Base-by-base conservation (phyloP, 53 echinoderm and acorn worm species). In the Temnopleurus reevesii region DNA sequence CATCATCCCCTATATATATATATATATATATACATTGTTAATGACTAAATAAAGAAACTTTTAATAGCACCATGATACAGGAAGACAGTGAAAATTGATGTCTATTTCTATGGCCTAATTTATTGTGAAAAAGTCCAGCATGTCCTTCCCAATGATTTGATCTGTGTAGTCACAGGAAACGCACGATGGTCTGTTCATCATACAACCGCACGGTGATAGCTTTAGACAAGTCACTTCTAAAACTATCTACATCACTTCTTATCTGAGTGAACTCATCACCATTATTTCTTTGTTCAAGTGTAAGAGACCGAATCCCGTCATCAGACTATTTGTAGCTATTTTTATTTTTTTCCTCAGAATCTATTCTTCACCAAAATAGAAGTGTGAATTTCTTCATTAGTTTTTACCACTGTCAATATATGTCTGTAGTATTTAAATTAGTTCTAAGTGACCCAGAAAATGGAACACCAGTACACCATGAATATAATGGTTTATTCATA, bases 201-300 rank as follows among this genome's bases (percentile, higher is more conserved):
- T 2, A 63, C 34, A 34, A 63, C 3, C 63, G 34, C 15, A 58
- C 15, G 30, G 0, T 63, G 63, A 63, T 63, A 33, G 18, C 15
- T 63, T 17, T 63, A 31, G 63, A 63, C 63, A 63, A 61, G 63
- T 63, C 33, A 33, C 63, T 63, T 63, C 63, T 63, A 63, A 63
- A 63, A 63, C 31, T 31, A 63, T 63, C 63, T 17, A 17, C 63
- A 63, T 63, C 63, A 34, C 17, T 2, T 63, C 31, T 15, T 63
- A 63, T 63, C 63, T 13, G 18, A 34, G 63, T 63, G 30, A 63
- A 33, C 63, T 63, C 34, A 33, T 28, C 30, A 31, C 30, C 30
- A 31, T 63, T 4, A 31, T 30, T 63, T 63, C 63, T 63, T 63
- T 63, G 33, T 63, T 63, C 31, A 8, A 33, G 63, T 56, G 21